Conservation (phyloP, 35 echinoderm and acorn worm genomes). For the Lytechinus pictus region DNA sequence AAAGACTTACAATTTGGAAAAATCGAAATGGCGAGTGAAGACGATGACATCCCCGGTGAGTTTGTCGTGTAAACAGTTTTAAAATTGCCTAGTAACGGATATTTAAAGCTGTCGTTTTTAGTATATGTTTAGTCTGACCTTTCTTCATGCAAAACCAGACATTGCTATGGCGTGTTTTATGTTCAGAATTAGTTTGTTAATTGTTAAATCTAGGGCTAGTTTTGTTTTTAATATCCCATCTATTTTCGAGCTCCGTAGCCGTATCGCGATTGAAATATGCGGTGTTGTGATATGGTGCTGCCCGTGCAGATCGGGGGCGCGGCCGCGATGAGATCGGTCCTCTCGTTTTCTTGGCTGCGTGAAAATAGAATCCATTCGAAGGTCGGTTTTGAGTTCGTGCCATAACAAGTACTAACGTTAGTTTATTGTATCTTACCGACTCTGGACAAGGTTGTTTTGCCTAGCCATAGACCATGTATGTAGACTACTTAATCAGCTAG, state of each 20-base stretch:
- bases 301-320: too few relatives aligned
- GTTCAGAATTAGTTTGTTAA: not conserved
- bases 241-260: not conserved
- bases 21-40: slow-evolving; percentile 66
- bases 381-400: too few relatives aligned
- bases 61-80: slow-evolving; percentile 32
- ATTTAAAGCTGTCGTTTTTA: not conserved
- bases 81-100: slow-evolving; percentile 46
- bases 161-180: not conserved
- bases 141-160: not conserved
- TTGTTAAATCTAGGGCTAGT: not conserved
- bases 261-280: too few relatives aligned
- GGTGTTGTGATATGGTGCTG: too few relatives aligned
- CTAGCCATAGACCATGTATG: too few relatives aligned
- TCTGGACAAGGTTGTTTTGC: too few relatives aligned
- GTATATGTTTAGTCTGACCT: not conserved
- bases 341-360: not conserved
- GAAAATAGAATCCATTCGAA: too few relatives aligned
- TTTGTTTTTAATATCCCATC: not conserved
- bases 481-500: too few relatives aligned
- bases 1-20: not conserved
- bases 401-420: too few relatives aligned
- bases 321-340: not conserved
- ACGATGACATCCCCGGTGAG: slow-evolving; percentile 69
- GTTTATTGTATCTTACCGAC: too few relatives aligned